Percentiles rank a stretch among this genome's conserved stretches.
These are phyloP conservation scores for Varroa destructor DNA, from an alignment of 1,140 invertebrate genomes.

Conservation along the genomic window DNA sequence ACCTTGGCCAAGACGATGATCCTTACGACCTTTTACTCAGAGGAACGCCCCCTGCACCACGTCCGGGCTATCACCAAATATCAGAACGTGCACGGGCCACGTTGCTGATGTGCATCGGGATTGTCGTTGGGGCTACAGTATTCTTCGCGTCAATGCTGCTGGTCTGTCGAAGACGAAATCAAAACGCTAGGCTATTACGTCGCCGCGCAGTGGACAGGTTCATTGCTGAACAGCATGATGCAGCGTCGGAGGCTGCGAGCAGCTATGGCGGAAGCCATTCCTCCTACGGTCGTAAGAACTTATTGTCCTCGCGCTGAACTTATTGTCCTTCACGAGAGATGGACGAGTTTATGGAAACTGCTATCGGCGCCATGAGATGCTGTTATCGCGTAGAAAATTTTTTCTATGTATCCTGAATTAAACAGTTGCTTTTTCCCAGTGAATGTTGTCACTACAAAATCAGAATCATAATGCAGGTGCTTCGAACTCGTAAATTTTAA, in stretches of 20 bases:
- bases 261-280: constrained; percentile 22
- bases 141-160: constrained; percentile 22
- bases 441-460: no score
- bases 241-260: constrained; percentile 1
- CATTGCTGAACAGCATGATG: constrained; percentile 2
- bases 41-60: constrained; percentile 6
- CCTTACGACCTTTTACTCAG: background rate
- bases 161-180: constrained; percentile 7
- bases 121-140: constrained; percentile 3
- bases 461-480: no score
- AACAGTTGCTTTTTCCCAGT: no score
- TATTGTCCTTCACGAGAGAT: no score
- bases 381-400: no score
- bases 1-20: background rate
- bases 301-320: background rate
- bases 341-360: no score
- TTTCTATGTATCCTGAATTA: no score
- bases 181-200: constrained; percentile 2
- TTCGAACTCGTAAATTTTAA: no score
- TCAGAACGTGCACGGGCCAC: constrained; percentile 1
- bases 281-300: constrained; percentile 16
- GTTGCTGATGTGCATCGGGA: constrained; percentile 15
- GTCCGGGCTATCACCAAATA: background rate
- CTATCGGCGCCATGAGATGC: no score
- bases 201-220: constrained; percentile 6